These are phyloP conservation scores for Drosophila chauvacae DNA, from an alignment of 1,140 invertebrate genomes.

Conservation along the genomic window DNA sequence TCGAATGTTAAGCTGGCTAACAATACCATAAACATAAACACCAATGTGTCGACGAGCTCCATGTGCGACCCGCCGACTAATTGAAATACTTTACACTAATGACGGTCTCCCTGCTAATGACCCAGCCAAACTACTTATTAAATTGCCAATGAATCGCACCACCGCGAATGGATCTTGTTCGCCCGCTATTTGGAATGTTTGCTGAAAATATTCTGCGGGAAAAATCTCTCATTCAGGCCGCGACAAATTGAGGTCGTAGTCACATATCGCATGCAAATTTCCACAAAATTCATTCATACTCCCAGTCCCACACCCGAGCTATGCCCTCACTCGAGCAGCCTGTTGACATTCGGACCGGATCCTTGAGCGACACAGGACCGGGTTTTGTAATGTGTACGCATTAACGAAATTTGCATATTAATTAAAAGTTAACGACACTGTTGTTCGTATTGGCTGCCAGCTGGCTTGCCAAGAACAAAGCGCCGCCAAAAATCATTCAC, in stretches of 20 bases:
- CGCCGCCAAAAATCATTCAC: conserved; percentile 26
- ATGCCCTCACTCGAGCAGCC: not conserved
- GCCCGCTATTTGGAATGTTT: conserved; percentile 26
- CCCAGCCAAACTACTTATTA: conserved; percentile 41
- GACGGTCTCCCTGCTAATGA: conserved; percentile 59
- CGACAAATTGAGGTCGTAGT: conserved; percentile 53
- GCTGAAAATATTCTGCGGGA: conserved; percentile 12
- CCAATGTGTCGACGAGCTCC: not conserved
- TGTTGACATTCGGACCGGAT: conserved; percentile 34
- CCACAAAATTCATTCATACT: conserved; percentile 37
- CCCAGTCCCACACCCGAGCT: not conserved
- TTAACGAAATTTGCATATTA: conserved; percentile 79
- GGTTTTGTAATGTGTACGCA: conserved; percentile 54
- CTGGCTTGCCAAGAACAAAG: conserved; percentile 25
- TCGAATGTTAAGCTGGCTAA: not conserved
- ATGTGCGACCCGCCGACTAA: conserved; percentile 33
- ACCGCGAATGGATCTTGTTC: conserved; percentile 34
- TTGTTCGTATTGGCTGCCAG: conserved; percentile 32
- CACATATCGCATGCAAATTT: conserved; percentile 54
- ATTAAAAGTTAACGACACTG: conserved; percentile 70
- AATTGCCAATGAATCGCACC: conserved; percentile 40
- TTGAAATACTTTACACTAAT: conserved; percentile 60
- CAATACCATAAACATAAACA: not conserved
- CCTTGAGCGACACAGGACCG: not conserved
- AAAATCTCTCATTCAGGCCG: conserved; percentile 15